Base-by-base conservation (phyloP, 2,113 vertebrate species). In the Myrmecophaga tridactyla region DNA sequence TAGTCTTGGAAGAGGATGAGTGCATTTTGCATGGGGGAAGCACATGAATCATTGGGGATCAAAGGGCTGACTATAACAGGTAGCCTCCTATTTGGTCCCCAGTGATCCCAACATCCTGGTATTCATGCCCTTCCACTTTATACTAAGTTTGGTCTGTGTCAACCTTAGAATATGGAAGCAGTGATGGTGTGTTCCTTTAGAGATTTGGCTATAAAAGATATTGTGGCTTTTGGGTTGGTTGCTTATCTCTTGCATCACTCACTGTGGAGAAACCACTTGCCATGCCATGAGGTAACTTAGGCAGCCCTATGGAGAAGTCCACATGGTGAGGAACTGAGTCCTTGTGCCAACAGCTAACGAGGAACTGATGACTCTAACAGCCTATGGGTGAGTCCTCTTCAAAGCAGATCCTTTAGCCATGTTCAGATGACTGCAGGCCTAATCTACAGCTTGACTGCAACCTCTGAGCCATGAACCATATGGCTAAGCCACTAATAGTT, bases 181-280 rank as follows among this genome's bases (percentile, higher is more conserved):
- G 82, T 86, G 58, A 87, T 53, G 43, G 48, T 39, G 69, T 70
- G 60, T 11, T 25, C 17, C 69, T 87, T 94, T 69, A 76, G 77
- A 76, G 56, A 91, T 90, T 63, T 65, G 80, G 36, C 62, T 29
- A 88, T 53, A 63, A 58, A 89, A 89, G 62, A 90, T 29, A 86
- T 6, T 34, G n/a, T 23, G 31, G 51, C 14, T 90, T 84, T 77
- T 96, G 21, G 60, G 58, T 86, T 73, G 21, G n/a, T 77, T 86
- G 31, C 34, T 51, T 85, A 34, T 27, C 7, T 83, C 7, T 70
- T 63, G 23, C 41, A 63, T 90, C 53, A 89, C 31, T 51, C 87
- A 58, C 53, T 87, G 36, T 77, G 20, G 67, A 80, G 51, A 6
- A 75, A 90, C 15, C 60, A 43, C n/a, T 75, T 70, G 25, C n/a